Percentiles rank a stretch among this genome's conserved stretches.
Evolutionary conservation across 1,140 invertebrate genomes (phyloP).

Genomic region (Pseudachorutes palmiensis): DNA sequence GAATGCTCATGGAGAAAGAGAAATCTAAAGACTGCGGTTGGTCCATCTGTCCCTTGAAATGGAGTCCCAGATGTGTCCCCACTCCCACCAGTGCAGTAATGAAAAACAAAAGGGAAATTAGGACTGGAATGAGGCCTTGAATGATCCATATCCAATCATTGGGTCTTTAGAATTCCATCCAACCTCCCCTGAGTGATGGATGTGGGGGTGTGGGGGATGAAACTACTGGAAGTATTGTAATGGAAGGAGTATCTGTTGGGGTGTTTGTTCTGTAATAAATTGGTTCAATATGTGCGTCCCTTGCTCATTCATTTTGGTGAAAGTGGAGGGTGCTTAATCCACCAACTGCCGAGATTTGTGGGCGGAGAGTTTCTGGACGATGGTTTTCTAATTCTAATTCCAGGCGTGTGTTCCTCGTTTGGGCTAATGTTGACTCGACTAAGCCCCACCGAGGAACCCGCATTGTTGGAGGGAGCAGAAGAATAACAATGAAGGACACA

Average conservation of each 20-base stretch:
- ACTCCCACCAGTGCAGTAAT: too few species aligned
- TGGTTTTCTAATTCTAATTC: slow-evolving; percentile 9
- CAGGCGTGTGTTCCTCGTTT: background rate
- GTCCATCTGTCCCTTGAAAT: too few species aligned
- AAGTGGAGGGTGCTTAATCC: background rate
- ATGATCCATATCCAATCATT: too few species aligned
- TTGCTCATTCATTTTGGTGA: background rate
- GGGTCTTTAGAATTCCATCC: too few species aligned
- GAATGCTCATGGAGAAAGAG: too few species aligned
- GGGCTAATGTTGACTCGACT: background rate
- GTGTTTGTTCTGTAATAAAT: background rate
- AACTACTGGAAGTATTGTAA: background rate
- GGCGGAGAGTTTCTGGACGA: background rate
- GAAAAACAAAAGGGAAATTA: too few species aligned
- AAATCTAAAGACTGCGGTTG: too few species aligned
- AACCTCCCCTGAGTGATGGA: too few species aligned
- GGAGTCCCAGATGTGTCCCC: too few species aligned
- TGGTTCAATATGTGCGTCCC: background rate
- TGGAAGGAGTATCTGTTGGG: background rate
- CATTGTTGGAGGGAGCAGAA: background rate
- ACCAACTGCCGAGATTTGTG: background rate
- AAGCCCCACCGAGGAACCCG: background rate
- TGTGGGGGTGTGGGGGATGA: background rate
- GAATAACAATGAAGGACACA: background rate
- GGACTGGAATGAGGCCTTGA: too few species aligned